Evolutionary conservation across 2,113 vertebrate species (phyloP).

Genomic region (Eidolon helvum): DNA sequence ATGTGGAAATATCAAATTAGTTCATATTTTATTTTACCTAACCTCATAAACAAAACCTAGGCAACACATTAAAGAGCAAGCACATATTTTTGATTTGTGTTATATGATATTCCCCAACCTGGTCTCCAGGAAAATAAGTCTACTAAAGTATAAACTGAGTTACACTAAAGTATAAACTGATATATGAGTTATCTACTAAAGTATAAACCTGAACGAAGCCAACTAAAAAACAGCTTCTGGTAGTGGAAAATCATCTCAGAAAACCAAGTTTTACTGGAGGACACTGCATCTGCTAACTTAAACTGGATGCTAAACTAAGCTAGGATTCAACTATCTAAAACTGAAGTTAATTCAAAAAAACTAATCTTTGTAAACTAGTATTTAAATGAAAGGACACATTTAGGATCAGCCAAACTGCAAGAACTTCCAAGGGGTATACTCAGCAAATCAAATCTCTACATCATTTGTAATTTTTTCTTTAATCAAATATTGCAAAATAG

Average conservation of each 20-base stretch:
- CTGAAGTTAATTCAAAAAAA: conserved; percentile 32
- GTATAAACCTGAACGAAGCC: neutral
- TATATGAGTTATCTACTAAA: neutral
- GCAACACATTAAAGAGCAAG: neutral
- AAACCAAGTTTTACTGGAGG: neutral
- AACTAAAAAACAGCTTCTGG: neutral
- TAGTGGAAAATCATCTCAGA: neutral
- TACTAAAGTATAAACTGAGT: neutral
- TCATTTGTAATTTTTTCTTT: conserved; percentile 1
- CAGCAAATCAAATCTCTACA: conserved; percentile 6
- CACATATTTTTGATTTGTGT: neutral
- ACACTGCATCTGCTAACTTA: neutral
- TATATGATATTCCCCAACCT: neutral
- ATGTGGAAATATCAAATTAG: neutral
- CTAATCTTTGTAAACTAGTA: neutral
- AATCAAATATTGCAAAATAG: conserved; percentile 3
- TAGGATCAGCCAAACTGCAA: neutral
- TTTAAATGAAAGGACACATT: conserved; percentile 7
- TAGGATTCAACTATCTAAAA: neutral
- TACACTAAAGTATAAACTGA: neutral
- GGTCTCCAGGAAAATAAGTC: neutral
- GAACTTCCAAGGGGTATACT: neutral
- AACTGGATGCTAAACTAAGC: neutral
- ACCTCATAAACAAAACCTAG: neutral
- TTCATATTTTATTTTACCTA: neutral